These are phyloP conservation scores for Lates japonicus DNA, from an alignment of 2,797 vertebrate species.

Conservation along the genomic window DNA sequence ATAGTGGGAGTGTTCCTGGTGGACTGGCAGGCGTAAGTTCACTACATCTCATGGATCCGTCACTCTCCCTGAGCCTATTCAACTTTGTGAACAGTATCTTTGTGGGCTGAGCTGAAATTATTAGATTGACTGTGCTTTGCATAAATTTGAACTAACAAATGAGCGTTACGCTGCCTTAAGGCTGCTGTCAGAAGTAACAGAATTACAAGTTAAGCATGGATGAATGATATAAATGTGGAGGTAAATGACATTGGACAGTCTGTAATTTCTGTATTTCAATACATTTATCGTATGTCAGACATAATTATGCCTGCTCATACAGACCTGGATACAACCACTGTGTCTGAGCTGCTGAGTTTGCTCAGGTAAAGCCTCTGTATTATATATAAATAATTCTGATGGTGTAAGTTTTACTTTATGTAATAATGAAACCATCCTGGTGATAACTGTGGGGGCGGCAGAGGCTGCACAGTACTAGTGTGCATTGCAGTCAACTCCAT, in stretches of 20 bases:
- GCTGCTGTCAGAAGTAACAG: constrained; percentile 50
- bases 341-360: constrained; percentile 33
- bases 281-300: constrained; percentile 45
- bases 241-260: constrained; percentile 51
- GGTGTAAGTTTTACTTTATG: not conserved
- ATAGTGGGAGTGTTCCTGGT: constrained; percentile 53
- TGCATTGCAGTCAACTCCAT: not conserved
- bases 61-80: constrained; percentile 52
- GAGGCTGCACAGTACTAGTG: not conserved
- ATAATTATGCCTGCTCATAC: constrained; percentile 40
- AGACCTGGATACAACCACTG: constrained; percentile 19
- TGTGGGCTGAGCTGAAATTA: constrained; percentile 41
- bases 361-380: constrained; percentile 8
- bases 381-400: constrained; percentile 15
- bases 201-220: constrained; percentile 44
- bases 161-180: constrained; percentile 46
- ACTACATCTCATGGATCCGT: constrained; percentile 44
- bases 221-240: constrained; percentile 56
- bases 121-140: constrained; percentile 38
- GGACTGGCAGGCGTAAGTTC: constrained; percentile 54
- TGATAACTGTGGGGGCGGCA: not conserved
- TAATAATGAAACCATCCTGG: constrained; percentile 5
- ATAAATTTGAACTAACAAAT: constrained; percentile 62
- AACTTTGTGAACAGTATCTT: constrained; percentile 43
- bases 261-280: constrained; percentile 51